Percentiles rank a stretch among this genome's conserved stretches.
Conservation (phyloP, 35 echinoderm and acorn worm species). For the Anneissia japonica region DNA sequence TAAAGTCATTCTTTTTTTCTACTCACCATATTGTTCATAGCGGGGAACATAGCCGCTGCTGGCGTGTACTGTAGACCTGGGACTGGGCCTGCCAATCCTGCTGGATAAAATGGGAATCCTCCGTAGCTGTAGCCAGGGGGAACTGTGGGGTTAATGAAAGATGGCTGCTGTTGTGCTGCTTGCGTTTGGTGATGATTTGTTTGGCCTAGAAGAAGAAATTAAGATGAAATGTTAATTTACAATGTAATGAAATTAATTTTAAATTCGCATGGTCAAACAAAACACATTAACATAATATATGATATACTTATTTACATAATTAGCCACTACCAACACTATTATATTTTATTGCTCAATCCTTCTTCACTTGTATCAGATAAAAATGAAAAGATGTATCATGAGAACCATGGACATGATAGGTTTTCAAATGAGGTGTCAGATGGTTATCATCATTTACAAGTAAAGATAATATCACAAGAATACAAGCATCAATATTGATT, state of each 20-base stretch:
- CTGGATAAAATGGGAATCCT: slow-evolving; percentile 73
- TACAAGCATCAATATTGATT: no score
- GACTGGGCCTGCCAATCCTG: slow-evolving; percentile 45
- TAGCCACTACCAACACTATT: no score
- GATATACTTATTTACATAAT: no score
- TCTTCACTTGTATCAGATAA: no score
- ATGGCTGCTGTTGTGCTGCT: slow-evolving; percentile 54
- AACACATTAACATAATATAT: no score
- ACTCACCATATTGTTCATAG: slow-evolving; percentile 48
- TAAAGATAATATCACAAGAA: no score
- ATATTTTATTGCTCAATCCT: no score
- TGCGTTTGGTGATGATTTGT: slow-evolving; percentile 72
- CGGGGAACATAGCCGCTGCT: slow-evolving; percentile 64
- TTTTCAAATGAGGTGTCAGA: slow-evolving; percentile 1
- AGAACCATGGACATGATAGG: background rate
- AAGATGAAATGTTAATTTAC: background rate
- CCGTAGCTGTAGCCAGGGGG: slow-evolving; percentile 78
- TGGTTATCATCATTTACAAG: background rate
- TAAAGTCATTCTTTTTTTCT: background rate
- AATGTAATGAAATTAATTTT: no score
- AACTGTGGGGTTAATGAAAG: slow-evolving; percentile 75
- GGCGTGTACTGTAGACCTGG: slow-evolving; percentile 74
- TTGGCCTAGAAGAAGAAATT: background rate
- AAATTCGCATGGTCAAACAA: no score
- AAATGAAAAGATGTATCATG: no score